Conservation (phyloP, 2,797 vertebrate genomes). For the Lepilemur septentrionalis region DNA sequence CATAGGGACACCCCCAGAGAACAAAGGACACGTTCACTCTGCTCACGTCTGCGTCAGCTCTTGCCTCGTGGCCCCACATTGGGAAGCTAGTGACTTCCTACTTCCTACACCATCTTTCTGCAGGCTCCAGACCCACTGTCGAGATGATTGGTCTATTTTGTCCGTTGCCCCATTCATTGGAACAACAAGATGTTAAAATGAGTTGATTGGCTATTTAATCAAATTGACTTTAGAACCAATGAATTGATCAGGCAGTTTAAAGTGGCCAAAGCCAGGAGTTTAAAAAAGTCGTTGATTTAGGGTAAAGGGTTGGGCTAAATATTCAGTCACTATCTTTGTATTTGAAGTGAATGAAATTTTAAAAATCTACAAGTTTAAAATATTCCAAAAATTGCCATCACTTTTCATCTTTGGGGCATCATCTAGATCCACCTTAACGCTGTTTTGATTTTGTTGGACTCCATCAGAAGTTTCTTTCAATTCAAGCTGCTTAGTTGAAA, state of each 20-base stretch:
- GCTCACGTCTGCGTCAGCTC: neutral
- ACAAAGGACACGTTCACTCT: neutral
- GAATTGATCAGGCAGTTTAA: neutral
- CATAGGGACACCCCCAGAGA: neutral
- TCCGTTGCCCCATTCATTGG: neutral
- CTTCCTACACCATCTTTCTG: neutral
- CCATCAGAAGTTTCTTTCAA: neutral
- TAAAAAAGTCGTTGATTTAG: slow-evolving; percentile 22
- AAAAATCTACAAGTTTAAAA: neutral
- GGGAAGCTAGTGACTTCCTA: neutral
- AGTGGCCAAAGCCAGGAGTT: slow-evolving; percentile 4
- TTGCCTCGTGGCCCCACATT: neutral
- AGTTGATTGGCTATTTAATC: slow-evolving; percentile 55
- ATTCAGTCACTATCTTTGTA: neutral
- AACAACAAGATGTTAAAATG: slow-evolving; percentile 35
- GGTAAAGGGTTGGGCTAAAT: neutral
- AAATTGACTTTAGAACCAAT: slow-evolving; percentile 46
- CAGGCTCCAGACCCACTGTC: neutral
- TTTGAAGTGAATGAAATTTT: slow-evolving; percentile 37
- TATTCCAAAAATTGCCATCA: neutral
- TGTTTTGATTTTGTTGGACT: neutral
- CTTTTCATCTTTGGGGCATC: neutral
- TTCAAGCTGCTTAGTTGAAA: neutral
- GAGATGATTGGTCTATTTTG: neutral
- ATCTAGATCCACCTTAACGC: neutral